Conservation (phyloP, 2,797 vertebrate genomes). For the Rhinella marina region DNA sequence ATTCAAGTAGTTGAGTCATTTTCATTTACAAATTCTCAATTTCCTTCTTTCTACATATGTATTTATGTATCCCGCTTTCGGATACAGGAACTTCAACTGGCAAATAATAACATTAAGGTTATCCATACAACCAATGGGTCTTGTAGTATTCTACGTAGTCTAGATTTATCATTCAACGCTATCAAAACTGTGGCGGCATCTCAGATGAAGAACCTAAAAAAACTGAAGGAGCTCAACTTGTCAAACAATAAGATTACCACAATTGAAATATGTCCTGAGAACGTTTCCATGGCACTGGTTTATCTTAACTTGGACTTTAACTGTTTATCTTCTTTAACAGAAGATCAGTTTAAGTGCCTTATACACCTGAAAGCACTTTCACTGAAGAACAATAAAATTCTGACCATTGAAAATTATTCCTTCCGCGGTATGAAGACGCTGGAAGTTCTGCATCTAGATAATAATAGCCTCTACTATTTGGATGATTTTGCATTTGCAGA, state of each 20-base stretch:
- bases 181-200: neutral
- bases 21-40: neutral
- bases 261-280: constrained; percentile 16
- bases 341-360: constrained; percentile 40
- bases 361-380: constrained; percentile 5
- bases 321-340: neutral
- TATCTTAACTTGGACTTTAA: constrained; percentile 21
- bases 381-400: constrained; percentile 37
- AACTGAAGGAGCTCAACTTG: constrained; percentile 19
- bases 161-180: constrained; percentile 35
- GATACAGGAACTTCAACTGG: neutral
- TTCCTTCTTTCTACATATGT: constrained; percentile 15
- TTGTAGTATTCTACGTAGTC: neutral
- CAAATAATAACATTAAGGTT: neutral
- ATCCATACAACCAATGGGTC: constrained; percentile 18
- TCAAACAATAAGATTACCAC: constrained; percentile 1
- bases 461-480: neutral
- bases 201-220: constrained; percentile 14
- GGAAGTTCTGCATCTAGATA: constrained; percentile 32
- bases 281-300: constrained; percentile 4
- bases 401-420: neutral
- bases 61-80: neutral
- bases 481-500: constrained; percentile 2
- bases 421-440: constrained; percentile 35
- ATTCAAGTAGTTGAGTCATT: constrained; percentile 13